A percentile compares a stretch with the other conserved stretches of the same genome.
Evolutionary conservation across 2,888 invertebrate species (phyloP).

Genomic region (Tenthredo mesomela): DNA sequence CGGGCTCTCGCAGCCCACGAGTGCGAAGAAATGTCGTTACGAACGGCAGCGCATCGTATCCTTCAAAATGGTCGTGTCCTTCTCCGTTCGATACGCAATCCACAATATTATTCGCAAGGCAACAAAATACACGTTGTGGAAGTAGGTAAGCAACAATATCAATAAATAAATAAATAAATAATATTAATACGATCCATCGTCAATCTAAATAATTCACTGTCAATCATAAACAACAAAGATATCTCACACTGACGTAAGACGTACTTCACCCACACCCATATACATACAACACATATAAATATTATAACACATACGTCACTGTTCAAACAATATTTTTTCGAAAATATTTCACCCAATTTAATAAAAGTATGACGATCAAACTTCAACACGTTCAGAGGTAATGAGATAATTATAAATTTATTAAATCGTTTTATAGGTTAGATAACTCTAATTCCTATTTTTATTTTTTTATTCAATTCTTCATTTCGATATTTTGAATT

Average conservation of each 20-base stretch:
- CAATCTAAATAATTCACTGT: neutral
- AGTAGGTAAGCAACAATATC: constrained; percentile 69
- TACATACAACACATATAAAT: neutral
- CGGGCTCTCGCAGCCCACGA: constrained; percentile 72
- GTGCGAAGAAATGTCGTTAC: constrained; percentile 73
- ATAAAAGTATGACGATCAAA: neutral
- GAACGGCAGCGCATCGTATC: constrained; percentile 69
- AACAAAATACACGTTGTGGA: constrained; percentile 76
- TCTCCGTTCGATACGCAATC: constrained; percentile 68
- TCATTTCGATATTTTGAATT: too few species aligned
- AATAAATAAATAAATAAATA: neutral
- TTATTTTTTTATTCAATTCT: too few species aligned
- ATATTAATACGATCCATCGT: neutral
- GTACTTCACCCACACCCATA: neutral
- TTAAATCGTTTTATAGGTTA: neutral
- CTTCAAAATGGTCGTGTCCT: constrained; percentile 74
- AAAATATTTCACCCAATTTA: neutral
- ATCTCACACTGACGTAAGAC: constrained; percentile 11
- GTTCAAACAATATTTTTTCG: neutral
- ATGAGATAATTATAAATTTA: neutral
- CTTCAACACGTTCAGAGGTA: neutral
- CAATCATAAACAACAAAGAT: neutral
- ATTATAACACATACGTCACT: constrained; percentile 1
- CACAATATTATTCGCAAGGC: constrained; percentile 62
- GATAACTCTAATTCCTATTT: neutral